These are phyloP conservation scores for Solenopsis invicta DNA, from an alignment of 1,140 invertebrate species.

Conservation along the genomic window DNA sequence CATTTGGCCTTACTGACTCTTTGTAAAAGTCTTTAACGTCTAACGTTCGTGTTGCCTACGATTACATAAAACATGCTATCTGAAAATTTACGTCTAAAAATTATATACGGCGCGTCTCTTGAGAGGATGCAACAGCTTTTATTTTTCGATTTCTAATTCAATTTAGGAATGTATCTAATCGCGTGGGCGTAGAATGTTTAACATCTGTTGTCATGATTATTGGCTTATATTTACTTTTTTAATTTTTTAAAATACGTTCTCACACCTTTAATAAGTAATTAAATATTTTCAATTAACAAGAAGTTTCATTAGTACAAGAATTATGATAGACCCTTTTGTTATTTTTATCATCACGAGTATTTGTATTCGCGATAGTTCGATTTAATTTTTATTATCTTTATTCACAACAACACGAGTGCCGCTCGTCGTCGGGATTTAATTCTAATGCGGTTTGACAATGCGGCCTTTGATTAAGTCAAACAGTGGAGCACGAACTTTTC, in stretches of 20 bases:
- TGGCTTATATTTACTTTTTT: too few species aligned
- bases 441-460: too few species aligned
- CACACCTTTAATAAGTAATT: not conserved
- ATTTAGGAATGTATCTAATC: too few species aligned
- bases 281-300: not conserved
- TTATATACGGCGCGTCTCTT: not conserved
- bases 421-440: slow-evolving; percentile 2
- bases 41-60: not conserved
- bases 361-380: not conserved
- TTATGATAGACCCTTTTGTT: not conserved
- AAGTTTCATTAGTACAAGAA: not conserved
- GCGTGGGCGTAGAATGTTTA: too few species aligned
- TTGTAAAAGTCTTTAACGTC: not conserved
- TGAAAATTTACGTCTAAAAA: not conserved
- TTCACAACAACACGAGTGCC: not conserved
- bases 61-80: slow-evolving; percentile 4
- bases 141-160: too few species aligned
- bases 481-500: not conserved
- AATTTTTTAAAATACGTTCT: not conserved
- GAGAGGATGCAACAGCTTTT: not conserved
- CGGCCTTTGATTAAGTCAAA: slow-evolving; percentile 5
- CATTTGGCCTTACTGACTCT: slow-evolving; percentile 24
- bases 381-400: not conserved
- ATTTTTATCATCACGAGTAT: not conserved
- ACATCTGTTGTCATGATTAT: too few species aligned